Base-by-base conservation (phyloP, 2,888 invertebrate species). In the Tenthredo distinguenda region DNA sequence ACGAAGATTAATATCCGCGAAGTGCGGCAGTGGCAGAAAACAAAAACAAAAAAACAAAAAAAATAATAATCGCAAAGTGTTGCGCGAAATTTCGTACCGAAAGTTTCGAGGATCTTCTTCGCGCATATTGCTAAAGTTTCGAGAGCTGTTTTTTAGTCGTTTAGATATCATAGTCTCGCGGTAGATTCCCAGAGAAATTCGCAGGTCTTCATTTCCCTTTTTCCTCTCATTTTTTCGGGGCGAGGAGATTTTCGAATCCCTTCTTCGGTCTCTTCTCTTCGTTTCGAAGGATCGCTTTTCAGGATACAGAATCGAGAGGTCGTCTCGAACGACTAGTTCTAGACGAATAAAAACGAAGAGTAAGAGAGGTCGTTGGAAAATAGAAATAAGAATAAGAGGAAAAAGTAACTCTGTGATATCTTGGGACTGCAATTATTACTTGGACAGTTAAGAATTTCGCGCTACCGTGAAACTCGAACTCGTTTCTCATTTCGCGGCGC, bases 41-140 rank as follows among this genome's bases (percentile, higher is more conserved):
- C 4, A 3, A 62, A 21, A 58, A 58, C 21, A 62, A 62, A 62
- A 62, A 21, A 62, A 62, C 2, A 12, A 26, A 26, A 62, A 62
- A 21, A 21, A 58, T n/a, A 58, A 62, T 55, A 55, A 55, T 10
- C 7, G 5, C 18, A 26, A 62, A 62, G 62, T 62, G 62, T 26
- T 55, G 7, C 62, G 12, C 26, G 62, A 62, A 26, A 62, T 62
- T 62, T 62, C 62, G 9, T 62, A 26, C 10, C 10, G 9, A 62
- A 62, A 62, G 62, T 62, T 62, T 62, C 26, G 62, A 62, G 62
- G 26, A 62, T 62, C 62, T 21, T 26, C 21, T 26, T 55, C 62
- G 37, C 71, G 77, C 55, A 55, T 77, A 77, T 77, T 55, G 77
- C 77, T 1, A 77, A 77, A 77, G 77, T 77, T 77, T 50, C 6